These are phyloP conservation scores for Ctenodactylus gundi DNA, from an alignment of 2,113 vertebrate species.

Conservation along the genomic window DNA sequence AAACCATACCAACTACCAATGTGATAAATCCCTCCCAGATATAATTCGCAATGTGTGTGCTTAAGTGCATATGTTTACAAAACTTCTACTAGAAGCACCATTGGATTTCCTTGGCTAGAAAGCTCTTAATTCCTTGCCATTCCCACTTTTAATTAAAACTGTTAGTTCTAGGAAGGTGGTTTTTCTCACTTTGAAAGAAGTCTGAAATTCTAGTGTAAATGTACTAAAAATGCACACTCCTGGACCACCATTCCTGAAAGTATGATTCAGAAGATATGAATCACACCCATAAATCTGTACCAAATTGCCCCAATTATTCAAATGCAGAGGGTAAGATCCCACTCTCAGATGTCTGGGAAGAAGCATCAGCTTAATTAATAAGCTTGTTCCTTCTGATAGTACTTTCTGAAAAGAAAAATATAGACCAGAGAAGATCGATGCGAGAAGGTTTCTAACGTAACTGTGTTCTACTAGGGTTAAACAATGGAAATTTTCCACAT, in stretches of 20 bases:
- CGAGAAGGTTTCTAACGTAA: not conserved
- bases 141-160: not conserved
- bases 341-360: not conserved
- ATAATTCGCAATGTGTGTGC: not conserved
- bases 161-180: not conserved
- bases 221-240: not conserved
- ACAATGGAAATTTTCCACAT: not conserved
- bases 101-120: not conserved
- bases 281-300: not conserved
- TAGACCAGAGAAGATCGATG: conserved; percentile 27
- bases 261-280: not conserved
- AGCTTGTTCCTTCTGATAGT: not conserved
- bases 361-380: conserved; percentile 13
- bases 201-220: not conserved
- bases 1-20: too few relatives aligned
- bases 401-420: conserved; percentile 30
- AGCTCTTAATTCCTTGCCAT: not conserved
- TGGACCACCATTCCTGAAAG: not conserved
- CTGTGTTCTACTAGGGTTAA: not conserved
- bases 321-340: not conserved
- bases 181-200: not conserved
- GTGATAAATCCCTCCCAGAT: not conserved
- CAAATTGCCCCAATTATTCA: not conserved
- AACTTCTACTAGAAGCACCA: not conserved
- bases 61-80: not conserved